Percentiles rank a stretch among this genome's conserved stretches.
Evolutionary conservation across 2,113 vertebrate genomes (phyloP).

Genomic region (Pseudorectes ferrugineus): DNA sequence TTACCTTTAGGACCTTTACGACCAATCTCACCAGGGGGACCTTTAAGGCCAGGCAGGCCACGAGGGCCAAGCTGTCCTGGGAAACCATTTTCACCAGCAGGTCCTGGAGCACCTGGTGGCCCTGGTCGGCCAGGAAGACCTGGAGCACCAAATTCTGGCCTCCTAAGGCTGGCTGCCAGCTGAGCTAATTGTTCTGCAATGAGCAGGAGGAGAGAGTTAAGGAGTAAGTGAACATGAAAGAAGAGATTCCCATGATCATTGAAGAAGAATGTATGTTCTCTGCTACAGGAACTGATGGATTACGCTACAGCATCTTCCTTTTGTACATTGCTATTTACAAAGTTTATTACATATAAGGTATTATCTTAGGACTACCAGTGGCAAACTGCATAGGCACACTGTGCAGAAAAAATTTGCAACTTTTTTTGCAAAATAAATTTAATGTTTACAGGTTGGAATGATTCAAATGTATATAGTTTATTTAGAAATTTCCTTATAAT

Average conservation of each 20-base stretch:
- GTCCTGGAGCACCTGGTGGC: constrained; percentile 83
- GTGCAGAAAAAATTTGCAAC: neutral
- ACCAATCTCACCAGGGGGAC: constrained; percentile 84
- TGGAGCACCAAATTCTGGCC: constrained; percentile 87
- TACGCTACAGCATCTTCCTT: neutral
- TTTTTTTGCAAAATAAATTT: neutral
- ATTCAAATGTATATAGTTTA: neutral
- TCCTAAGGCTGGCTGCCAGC: constrained; percentile 91
- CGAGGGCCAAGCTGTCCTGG: constrained; percentile 88
- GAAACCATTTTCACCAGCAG: constrained; percentile 89
- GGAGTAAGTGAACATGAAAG: neutral
- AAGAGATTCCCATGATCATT: neutral
- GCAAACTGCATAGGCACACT: neutral
- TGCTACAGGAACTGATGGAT: neutral
- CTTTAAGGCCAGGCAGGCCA: constrained; percentile 94
- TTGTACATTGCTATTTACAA: neutral
- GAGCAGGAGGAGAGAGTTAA: neutral
- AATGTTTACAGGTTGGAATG: neutral
- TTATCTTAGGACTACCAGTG: neutral
- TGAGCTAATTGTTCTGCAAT: constrained; percentile 90
- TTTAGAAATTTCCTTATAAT: neutral
- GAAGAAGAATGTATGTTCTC: neutral
- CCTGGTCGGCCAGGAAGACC: constrained; percentile 92
- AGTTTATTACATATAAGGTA: neutral
- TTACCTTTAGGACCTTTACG: constrained; percentile 92